phyloP scores from a whole-genome alignment of 2,113 vertebrate genomes.

The Leucoraja erinaceus region DNA sequence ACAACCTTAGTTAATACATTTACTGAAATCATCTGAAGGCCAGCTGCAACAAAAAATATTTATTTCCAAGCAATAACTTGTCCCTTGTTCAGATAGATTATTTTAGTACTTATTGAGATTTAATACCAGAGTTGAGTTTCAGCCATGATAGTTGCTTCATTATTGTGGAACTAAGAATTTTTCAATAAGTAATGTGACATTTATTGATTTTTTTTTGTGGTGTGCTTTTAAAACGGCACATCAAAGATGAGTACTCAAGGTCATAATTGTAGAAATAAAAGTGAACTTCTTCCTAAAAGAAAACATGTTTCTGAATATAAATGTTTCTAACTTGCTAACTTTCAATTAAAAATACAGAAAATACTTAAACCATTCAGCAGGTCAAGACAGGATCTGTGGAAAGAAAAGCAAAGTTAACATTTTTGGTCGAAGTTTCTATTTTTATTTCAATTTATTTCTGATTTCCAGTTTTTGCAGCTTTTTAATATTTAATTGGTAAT shows the following conservation, averaged over 20 bases:
- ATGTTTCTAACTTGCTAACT: not conserved
- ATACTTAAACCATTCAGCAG: too few species aligned
- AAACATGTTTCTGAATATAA: not conserved
- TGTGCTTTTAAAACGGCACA: not conserved
- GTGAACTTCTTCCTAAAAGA: not conserved
- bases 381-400: too few species aligned
- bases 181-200: not conserved
- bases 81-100: constrained; percentile 20
- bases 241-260: not conserved
- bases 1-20: not conserved
- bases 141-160: not conserved
- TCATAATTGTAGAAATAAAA: not conserved
- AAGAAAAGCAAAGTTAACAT: too few species aligned
- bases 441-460: too few species aligned
- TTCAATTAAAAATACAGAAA: too few species aligned
- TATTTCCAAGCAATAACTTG: not conserved
- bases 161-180: not conserved
- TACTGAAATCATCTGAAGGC: not conserved
- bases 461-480: too few species aligned
- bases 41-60: not conserved
- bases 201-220: not conserved
- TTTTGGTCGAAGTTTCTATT: too few species aligned
- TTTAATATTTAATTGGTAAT: not conserved
- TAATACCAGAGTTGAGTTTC: not conserved
- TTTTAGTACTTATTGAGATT: not conserved